Conservation (phyloP, 37 sponge, comb jelly and placozoan species). For the Hormiphora californensis region DNA sequence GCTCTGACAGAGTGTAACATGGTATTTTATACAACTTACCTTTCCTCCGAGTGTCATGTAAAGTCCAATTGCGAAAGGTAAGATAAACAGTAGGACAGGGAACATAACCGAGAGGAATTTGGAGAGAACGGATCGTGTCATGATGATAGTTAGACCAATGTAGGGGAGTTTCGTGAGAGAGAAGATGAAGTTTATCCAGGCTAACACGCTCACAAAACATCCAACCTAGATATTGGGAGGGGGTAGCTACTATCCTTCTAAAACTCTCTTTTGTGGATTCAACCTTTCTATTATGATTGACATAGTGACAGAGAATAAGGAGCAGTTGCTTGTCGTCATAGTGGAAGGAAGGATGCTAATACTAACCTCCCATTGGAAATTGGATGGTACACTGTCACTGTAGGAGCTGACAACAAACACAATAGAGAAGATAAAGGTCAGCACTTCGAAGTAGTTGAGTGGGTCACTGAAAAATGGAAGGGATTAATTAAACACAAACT, state of each 20-base stretch:
- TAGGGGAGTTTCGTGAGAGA: constrained; percentile 47
- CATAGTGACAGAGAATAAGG: too few relatives aligned
- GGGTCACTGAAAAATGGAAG: not conserved
- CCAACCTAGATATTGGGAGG: too few relatives aligned
- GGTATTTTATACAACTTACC: not conserved
- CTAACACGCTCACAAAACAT: not conserved
- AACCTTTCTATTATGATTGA: too few relatives aligned
- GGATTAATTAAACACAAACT: not conserved
- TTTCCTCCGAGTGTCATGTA: constrained; percentile 4
- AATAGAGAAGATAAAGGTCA: not conserved
- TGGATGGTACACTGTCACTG: not conserved
- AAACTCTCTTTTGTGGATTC: too few relatives aligned
- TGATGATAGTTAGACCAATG: constrained; percentile 29
- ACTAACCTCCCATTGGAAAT: constrained; percentile 3
- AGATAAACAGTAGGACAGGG: not conserved
- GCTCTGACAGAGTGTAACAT: not conserved
- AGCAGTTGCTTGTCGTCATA: too few relatives aligned
- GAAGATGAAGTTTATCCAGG: constrained; percentile 5
- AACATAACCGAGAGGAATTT: not conserved
- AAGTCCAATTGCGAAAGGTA: not conserved
- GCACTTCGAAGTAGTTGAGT: not conserved
- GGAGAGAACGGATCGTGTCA: not conserved
- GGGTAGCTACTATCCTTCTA: too few relatives aligned
- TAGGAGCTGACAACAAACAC: not conserved
- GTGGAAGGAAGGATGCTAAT: too few relatives aligned